Evolutionary conservation across 2,113 vertebrate species (phyloP), one percentile per base, ranked within the genome.

Genomic region (Chionodraco myersi): DNA sequence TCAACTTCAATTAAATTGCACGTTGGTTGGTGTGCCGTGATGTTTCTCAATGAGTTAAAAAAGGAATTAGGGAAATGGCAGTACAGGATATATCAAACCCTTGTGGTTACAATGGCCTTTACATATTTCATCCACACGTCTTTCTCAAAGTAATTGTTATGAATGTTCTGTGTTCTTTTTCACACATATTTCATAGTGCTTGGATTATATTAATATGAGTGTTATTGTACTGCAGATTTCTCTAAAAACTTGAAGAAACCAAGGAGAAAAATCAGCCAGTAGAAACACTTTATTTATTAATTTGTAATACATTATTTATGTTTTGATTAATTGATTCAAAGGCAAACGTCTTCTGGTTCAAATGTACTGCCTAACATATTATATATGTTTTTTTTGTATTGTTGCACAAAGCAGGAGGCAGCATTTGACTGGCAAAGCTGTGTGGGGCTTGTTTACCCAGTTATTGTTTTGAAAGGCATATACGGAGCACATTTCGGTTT

Each of bases 401-500:
- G 36, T 7, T 59, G 59, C 34, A 67, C 53, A 52, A 56, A 75
- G 34, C 15, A 62, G 41, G 47, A 49, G 45, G 77, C 65, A 69
- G 15, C 10, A 73, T 90, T 82, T 80, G 62, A 84, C 84, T 79
- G 64, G 62, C 48, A 88, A 72, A 75, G 34, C 78, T 77, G 68
- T 51, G 30, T 13, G 51, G 51, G 58, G 63, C 16, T 63, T 78
- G 70, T 84, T 86, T 80, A 45, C 66, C 69, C 63, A 63, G 44
- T 83, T 80, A 86, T 88, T 90, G 82, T 91, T 86, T 89, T 85
- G 84, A 72, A 69, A 86, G 67, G 77, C 78, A 62, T 83, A 73
- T 60, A 48, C 67, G 57, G 60, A 85, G 66, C 83, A 81, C 64
- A 75, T 89, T 91, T 80, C 67, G 70, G 81, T 87, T 82, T 83